phyloP scores from a whole-genome alignment of 2,113 vertebrate species.

The Sinocyclocheilus rhinocerous region DNA sequence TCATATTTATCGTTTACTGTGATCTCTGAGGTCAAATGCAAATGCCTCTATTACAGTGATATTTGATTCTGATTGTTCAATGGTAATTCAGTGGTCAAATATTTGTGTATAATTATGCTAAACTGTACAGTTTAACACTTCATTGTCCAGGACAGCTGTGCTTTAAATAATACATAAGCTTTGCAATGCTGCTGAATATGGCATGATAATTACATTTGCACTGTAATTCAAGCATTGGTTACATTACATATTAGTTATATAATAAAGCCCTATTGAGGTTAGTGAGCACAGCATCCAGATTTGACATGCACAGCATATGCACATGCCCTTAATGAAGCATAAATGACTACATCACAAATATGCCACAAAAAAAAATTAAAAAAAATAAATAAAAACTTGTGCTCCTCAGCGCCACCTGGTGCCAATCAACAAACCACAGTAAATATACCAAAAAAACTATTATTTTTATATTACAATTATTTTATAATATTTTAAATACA shows the following conservation, averaged over 20 bases:
- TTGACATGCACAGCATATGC: constrained; percentile 46
- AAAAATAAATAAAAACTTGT: constrained; percentile 30
- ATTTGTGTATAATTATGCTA: not conserved
- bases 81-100: not conserved
- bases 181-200: not conserved
- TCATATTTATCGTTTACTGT: not conserved
- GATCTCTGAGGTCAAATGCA: not conserved
- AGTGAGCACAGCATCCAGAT: constrained; percentile 41
- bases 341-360: constrained; percentile 8
- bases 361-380: not conserved
- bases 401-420: constrained; percentile 41
- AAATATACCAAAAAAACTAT: not conserved
- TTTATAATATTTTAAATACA: not conserved
- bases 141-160: not conserved
- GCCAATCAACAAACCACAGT: not conserved
- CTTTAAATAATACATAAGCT: not conserved
- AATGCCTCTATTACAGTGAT: not conserved
- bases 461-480: not conserved
- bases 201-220: not conserved
- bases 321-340: constrained; percentile 39
- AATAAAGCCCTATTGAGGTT: constrained; percentile 32
- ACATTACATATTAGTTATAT: not conserved
- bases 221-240: not conserved
- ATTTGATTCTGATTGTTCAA: not conserved
- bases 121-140: not conserved